A percentile compares a stretch with the other conserved stretches of the same genome.
Evolutionary conservation across 1,140 invertebrate genomes (phyloP).

Genomic region (Macrosteles quadrilineatus): DNA sequence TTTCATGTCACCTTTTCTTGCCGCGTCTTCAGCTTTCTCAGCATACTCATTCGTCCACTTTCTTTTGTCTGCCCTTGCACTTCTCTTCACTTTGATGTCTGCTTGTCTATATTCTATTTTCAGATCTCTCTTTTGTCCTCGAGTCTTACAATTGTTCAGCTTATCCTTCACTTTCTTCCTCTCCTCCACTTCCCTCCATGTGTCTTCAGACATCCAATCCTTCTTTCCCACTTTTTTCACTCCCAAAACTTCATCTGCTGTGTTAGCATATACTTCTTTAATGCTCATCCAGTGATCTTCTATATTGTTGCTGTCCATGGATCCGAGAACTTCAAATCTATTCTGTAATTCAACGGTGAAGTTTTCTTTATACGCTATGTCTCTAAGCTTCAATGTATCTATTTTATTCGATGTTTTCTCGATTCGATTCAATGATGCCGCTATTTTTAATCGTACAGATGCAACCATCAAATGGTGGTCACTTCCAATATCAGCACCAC

Average conservation of each 20-base stretch:
- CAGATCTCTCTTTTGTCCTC: slow-evolving; percentile 13
- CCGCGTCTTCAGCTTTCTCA: slow-evolving; percentile 14
- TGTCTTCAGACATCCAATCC: slow-evolving; percentile 21
- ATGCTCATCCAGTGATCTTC: slow-evolving; percentile 15
- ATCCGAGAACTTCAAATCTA: slow-evolving; percentile 3
- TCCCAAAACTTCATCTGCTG: slow-evolving; percentile 18
- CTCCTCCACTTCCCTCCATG: slow-evolving; percentile 3
- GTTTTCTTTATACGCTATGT: neutral
- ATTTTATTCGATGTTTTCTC: neutral
- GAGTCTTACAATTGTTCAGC: neutral
- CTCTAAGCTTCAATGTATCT: neutral
- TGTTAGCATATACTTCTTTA: slow-evolving; percentile 12
- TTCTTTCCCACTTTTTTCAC: slow-evolving; percentile 12
- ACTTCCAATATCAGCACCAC: too few relatives aligned
- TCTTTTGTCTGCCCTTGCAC: slow-evolving; percentile 8
- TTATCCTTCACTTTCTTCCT: slow-evolving; percentile 21
- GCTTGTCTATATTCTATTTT: neutral
- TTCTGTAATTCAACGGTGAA: slow-evolving; percentile 10
- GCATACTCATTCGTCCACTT: slow-evolving; percentile 21
- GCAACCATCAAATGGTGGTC: slow-evolving; percentile 21
- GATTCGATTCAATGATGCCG: neutral
- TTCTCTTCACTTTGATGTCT: slow-evolving; percentile 26
- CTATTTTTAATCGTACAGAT: slow-evolving; percentile 6
- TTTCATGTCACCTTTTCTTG: slow-evolving; percentile 21
- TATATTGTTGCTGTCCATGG: slow-evolving; percentile 12